Evolutionary conservation across 1,140 invertebrate species (phyloP).

Genomic region (Colletes gigas): DNA sequence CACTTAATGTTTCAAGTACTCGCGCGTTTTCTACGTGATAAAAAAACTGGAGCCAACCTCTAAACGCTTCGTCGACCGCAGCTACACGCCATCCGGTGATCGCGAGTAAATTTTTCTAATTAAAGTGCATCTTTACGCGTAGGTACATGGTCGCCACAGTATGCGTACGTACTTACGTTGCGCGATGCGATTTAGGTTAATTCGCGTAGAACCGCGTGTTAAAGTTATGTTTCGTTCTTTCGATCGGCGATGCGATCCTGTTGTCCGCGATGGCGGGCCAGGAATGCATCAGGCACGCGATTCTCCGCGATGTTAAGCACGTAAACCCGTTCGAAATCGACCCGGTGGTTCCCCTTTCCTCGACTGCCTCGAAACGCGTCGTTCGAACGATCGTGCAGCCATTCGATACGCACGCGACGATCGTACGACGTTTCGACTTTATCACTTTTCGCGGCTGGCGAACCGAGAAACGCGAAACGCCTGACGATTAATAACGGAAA

Average conservation of each 20-base stretch:
- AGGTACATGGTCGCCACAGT: slow-evolving; percentile 12
- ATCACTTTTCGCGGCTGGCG: background rate
- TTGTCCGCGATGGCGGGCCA: background rate
- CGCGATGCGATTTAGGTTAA: slow-evolving; percentile 48
- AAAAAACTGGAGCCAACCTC: background rate
- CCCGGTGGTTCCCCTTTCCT: background rate
- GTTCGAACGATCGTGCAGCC: slow-evolving; percentile 11
- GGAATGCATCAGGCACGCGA: slow-evolving; percentile 22
- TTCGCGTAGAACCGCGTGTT: slow-evolving; percentile 48
- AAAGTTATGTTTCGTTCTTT: background rate
- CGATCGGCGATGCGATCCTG: background rate
- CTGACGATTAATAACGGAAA: slow-evolving; percentile 20
- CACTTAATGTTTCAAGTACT: background rate
- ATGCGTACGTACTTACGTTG: slow-evolving; percentile 35
- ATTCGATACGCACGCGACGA: slow-evolving; percentile 5
- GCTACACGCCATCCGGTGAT: too few relatives aligned
- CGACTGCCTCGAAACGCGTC: background rate
- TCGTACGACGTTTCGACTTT: background rate
- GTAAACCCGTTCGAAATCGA: slow-evolving; percentile 60
- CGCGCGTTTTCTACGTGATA: background rate
- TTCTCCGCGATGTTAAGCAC: slow-evolving; percentile 52
- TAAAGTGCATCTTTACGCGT: background rate
- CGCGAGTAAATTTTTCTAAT: background rate
- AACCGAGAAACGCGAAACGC: background rate
- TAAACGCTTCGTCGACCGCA: background rate